These are phyloP conservation scores for Tinea semifulvella DNA, from an alignment of 2,888 invertebrate species.

Conservation along the genomic window DNA sequence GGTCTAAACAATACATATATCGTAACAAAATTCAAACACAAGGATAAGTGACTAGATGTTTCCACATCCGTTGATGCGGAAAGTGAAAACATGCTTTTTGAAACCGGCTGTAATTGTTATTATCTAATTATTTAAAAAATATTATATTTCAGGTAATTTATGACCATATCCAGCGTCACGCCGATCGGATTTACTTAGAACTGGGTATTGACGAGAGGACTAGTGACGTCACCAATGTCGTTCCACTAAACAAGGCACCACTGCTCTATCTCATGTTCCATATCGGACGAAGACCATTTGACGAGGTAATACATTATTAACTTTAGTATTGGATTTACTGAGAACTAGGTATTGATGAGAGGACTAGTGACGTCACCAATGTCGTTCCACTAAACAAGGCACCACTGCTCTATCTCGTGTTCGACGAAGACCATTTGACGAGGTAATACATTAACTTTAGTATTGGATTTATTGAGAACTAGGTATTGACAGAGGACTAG, in stretches of 20 bases:
- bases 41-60: no score
- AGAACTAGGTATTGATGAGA: constrained; percentile 54
- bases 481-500: constrained; percentile 32
- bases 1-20: no score
- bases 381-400: constrained; percentile 41
- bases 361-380: constrained; percentile 23
- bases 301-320: constrained; percentile 79
- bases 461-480: constrained; percentile 72
- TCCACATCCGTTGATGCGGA: no score
- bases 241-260: constrained; percentile 49
- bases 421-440: constrained; percentile 77
- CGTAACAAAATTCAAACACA: no score
- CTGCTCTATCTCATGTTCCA: constrained; percentile 82
- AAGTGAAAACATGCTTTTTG: no score
- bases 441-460: no score
- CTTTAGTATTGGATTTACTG: constrained; percentile 74
- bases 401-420: constrained; percentile 78
- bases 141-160: constrained; percentile 65
- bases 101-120: no score
- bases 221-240: constrained; percentile 26
- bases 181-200: constrained; percentile 72
- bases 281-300: constrained; percentile 77
- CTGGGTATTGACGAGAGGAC: constrained; percentile 45
- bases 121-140: not conserved
- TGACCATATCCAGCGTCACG: constrained; percentile 74